Evolutionary conservation across 1,140 invertebrate species (phyloP).

Genomic region (Epicauta chinensis): DNA sequence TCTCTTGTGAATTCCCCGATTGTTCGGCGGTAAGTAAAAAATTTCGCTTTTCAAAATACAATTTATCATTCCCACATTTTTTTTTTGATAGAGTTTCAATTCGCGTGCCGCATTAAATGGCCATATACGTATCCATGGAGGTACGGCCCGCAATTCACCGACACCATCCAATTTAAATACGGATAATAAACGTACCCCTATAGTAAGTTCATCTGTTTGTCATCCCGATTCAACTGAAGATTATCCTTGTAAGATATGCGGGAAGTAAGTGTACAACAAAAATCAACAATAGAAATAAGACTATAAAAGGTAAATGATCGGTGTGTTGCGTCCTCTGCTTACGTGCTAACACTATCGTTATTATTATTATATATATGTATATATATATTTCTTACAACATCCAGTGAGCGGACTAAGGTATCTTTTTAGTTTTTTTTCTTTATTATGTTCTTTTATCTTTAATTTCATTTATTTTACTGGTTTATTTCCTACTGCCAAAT

Average conservation of each 20-base stretch:
- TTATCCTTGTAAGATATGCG: constrained; percentile 94
- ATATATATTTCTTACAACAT: constrained; percentile 29
- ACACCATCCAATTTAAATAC: constrained; percentile 45
- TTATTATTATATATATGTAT: constrained; percentile 19
- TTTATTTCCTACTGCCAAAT: not conserved
- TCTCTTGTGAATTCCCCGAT: constrained; percentile 58
- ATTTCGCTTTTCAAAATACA: not conserved
- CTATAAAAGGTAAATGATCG: constrained; percentile 40
- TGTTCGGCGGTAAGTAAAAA: constrained; percentile 57
- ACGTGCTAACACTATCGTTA: constrained; percentile 38
- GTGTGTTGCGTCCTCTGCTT: constrained; percentile 39
- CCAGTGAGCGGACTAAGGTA: constrained; percentile 41
- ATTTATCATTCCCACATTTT: not conserved
- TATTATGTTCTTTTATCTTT: constrained; percentile 6
- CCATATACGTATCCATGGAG: constrained; percentile 64
- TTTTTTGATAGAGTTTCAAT: constrained; percentile 57
- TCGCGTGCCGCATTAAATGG: constrained; percentile 71
- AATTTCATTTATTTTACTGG: not conserved
- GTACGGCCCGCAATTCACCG: constrained; percentile 46
- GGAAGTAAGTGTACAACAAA: constrained; percentile 82
- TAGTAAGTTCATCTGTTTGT: constrained; percentile 28
- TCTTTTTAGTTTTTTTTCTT: constrained; percentile 18
- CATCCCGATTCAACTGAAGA: constrained; percentile 46
- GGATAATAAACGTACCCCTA: constrained; percentile 36
- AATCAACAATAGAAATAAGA: constrained; percentile 30